These are phyloP conservation scores for Crocodylus rhombifer DNA, from an alignment of 2,797 vertebrate genomes.

Conservation along the genomic window DNA sequence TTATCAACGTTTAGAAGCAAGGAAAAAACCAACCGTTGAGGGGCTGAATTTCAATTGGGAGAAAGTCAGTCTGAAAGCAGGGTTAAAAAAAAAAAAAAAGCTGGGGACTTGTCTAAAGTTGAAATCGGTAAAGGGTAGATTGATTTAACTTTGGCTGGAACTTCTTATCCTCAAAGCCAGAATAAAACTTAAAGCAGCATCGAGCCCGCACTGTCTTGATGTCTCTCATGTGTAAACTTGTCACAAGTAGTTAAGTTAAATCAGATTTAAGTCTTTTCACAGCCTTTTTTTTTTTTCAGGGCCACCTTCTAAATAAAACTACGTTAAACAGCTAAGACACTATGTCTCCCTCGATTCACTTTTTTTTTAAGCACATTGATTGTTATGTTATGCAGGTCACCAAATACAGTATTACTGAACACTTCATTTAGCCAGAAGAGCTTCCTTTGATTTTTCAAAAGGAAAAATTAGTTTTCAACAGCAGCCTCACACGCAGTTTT, in stretches of 20 bases:
- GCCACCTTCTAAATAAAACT: constrained; percentile 66
- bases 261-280: constrained; percentile 77
- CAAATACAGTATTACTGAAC: background rate
- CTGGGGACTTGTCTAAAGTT: constrained; percentile 90
- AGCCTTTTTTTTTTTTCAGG: constrained; percentile 60
- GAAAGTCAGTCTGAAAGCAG: constrained; percentile 98
- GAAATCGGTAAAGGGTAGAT: constrained; percentile 86
- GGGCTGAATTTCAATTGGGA: constrained; percentile 94
- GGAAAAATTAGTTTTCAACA: background rate
- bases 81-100: constrained; percentile 80
- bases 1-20: constrained; percentile 98
- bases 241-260: constrained; percentile 80
- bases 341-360: constrained; percentile 36
- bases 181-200: constrained; percentile 80
- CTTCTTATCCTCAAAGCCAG: constrained; percentile 81
- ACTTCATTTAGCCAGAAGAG: background rate
- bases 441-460: background rate
- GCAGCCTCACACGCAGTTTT: too few species aligned
- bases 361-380: constrained; percentile 19
- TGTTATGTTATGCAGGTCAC: constrained; percentile 22
- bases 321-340: constrained; percentile 36
- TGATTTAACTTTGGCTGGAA: constrained; percentile 88
- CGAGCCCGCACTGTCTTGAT: constrained; percentile 72
- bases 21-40: constrained; percentile 93
- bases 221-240: constrained; percentile 79